Base-by-base conservation (phyloP, 2,888 invertebrate genomes). In the Eilema sororculum region DNA sequence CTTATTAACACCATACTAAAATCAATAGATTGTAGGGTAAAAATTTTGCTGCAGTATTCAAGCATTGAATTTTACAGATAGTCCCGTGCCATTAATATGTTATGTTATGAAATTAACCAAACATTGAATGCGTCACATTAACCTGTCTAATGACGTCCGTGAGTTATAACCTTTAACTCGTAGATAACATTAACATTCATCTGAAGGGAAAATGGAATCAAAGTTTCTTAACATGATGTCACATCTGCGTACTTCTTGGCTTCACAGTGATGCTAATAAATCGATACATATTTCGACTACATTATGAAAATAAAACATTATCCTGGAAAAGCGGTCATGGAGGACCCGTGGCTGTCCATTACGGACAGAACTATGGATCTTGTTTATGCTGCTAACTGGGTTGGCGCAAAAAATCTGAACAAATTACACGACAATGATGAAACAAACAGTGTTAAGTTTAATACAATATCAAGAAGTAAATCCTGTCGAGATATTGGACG, bases 361-460 rank as follows among this genome's bases (percentile, higher is more conserved):
- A 96, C 96, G 81, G 96, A 96, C 80, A 96, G 96, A 84, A 96
- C 96, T 75, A 97, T 97, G 97, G 97, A 97, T 83, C 96, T 97
- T 65, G 96, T 97, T 63, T 98, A 98, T 90, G 98, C 98, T 84
- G 98, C 98, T 46, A 98, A 98, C 88, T 98, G 98, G 98, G 96
- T 97, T 75, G 97, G 97, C 85, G 96, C 97, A n/a, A 93, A 95
- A 75, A 96, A 96, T 86, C 91, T 96, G 65, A 94, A 94, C 68
- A 91, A 89, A 59, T 93, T 90, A 75, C 91, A 89, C 78, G 92
- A 88, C 86, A 93, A 87, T 84, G 94, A 86, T 67, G 86, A 87
- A 71, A 86, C 89, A 37, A 90, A 88, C 63, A 91, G 89, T 75
- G 83, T 82, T 28, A 93, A 93, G 87, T 92, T 92, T 63, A 96